A percentile compares a stretch with the other conserved stretches of the same genome.
Evolutionary conservation across 2,888 invertebrate species (phyloP).

Genomic region (Odontocerum albicorne): DNA sequence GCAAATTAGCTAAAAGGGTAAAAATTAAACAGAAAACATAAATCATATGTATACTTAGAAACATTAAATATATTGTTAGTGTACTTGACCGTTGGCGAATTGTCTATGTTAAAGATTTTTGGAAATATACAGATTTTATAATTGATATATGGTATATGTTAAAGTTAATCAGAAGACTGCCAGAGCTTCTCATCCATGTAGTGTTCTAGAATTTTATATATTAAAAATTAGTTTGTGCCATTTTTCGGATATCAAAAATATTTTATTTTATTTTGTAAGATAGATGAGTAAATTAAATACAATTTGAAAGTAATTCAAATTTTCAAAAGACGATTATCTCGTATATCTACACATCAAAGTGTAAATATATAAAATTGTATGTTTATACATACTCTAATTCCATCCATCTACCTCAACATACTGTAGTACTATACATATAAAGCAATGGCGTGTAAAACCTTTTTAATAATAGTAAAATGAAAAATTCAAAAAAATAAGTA

Average conservation of each 20-base stretch:
- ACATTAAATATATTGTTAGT: constrained; percentile 5
- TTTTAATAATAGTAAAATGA: no score
- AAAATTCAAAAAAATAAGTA: no score
- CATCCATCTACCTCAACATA: constrained; percentile 37
- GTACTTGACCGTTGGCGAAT: constrained; percentile 9
- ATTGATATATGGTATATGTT: constrained; percentile 8
- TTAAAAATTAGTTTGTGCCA: constrained; percentile 34
- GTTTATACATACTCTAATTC: constrained; percentile 31
- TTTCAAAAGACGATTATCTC: constrained; percentile 23
- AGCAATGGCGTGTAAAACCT: no score
- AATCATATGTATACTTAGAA: constrained; percentile 9
- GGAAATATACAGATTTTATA: constrained; percentile 25
- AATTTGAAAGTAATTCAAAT: constrained; percentile 14
- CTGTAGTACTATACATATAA: no score
- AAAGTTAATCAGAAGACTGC: constrained; percentile 35
- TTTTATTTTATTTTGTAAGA: constrained; percentile 22
- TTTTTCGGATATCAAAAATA: constrained; percentile 29
- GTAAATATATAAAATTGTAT: constrained; percentile 23
- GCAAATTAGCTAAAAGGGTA: constrained; percentile 6
- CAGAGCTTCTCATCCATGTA: constrained; percentile 33
- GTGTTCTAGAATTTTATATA: constrained; percentile 30
- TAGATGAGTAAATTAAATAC: constrained; percentile 15
- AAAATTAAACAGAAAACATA: no score
- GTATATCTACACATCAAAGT: constrained; percentile 13
- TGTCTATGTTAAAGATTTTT: constrained; percentile 20